These are phyloP conservation scores for Centrocercus urophasianus DNA, from an alignment of 2,113 vertebrate genomes.

Conservation along the genomic window DNA sequence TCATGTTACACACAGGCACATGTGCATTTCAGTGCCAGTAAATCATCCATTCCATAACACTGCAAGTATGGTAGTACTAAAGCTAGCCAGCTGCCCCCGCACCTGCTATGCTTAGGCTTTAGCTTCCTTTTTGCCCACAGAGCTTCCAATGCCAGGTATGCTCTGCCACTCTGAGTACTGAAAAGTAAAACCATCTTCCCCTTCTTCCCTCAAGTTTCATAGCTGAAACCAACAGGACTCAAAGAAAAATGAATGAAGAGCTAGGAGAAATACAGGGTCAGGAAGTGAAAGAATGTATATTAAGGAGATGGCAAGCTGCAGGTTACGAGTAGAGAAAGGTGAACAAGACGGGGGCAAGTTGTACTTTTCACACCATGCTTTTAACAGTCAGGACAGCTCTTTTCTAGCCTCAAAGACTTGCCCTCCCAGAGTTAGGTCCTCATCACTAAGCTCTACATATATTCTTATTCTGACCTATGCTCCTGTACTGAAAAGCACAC, in stretches of 20 bases:
- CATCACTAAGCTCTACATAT: not conserved
- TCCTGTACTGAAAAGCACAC: not conserved
- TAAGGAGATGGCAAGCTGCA: not conserved
- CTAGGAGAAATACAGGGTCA: not conserved
- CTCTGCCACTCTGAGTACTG: not conserved
- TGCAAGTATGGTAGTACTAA: not conserved
- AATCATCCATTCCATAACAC: accelerated
- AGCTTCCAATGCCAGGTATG: not conserved
- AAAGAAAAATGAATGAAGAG: not conserved
- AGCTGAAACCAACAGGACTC: not conserved
- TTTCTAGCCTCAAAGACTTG: not conserved
- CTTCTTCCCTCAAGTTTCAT: not conserved
- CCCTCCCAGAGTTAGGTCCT: not conserved
- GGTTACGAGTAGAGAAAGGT: not conserved
- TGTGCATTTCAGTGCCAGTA: not conserved
- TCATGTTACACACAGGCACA: not conserved
- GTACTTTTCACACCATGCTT: not conserved
- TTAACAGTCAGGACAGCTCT: not conserved
- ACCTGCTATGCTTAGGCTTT: not conserved
- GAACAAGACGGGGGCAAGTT: not conserved
- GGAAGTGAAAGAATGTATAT: not conserved
- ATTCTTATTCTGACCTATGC: not conserved
- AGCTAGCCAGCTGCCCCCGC: not conserved
- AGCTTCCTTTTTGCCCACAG: not conserved
- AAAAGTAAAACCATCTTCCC: not conserved